A percentile compares a stretch with the other conserved stretches of the same genome.
phyloP scores from a whole-genome alignment of 2,113 vertebrate species.

The Pluvianellus socialis region DNA sequence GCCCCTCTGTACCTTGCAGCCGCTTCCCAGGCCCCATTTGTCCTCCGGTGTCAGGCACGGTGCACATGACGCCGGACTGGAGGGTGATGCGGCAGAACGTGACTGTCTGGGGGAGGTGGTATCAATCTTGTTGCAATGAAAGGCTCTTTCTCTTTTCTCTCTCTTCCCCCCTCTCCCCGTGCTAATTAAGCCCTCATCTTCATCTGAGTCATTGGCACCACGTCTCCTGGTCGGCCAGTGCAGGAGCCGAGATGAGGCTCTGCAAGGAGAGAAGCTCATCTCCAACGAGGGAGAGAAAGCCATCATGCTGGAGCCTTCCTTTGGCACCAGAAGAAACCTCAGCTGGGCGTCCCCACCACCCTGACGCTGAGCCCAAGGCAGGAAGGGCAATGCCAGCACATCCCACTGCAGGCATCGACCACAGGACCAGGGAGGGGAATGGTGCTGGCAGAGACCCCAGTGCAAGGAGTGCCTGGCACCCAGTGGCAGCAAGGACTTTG shows the following conservation, averaged over 20 bases:
- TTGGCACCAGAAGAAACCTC: neutral
- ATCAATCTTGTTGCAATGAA: constrained; percentile 47
- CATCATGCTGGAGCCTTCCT: fast-evolving
- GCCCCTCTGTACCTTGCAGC: neutral
- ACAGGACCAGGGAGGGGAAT: neutral
- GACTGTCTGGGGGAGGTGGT: constrained; percentile 68
- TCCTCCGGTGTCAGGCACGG: neutral
- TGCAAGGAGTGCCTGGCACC: neutral
- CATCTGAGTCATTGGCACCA: constrained; percentile 70
- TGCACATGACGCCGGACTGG: constrained; percentile 5
- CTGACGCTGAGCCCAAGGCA: neutral
- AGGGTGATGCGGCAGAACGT: constrained; percentile 67
- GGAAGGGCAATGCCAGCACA: neutral
- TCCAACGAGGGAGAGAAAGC: neutral
- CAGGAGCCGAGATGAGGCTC: neutral
- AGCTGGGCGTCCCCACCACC: neutral
- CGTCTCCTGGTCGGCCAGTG: constrained; percentile 33
- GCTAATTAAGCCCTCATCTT: constrained; percentile 69
- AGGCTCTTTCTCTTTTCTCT: constrained; percentile 38
- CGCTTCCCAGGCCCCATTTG: neutral
- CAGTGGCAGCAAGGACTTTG: neutral
- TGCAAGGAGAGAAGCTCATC: neutral
- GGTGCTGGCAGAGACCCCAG: neutral
- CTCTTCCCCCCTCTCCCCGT: constrained; percentile 15
- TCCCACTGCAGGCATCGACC: neutral